Evolutionary conservation across 2,797 vertebrate species (phyloP).

Genomic region (Neopelma chrysocephalum): DNA sequence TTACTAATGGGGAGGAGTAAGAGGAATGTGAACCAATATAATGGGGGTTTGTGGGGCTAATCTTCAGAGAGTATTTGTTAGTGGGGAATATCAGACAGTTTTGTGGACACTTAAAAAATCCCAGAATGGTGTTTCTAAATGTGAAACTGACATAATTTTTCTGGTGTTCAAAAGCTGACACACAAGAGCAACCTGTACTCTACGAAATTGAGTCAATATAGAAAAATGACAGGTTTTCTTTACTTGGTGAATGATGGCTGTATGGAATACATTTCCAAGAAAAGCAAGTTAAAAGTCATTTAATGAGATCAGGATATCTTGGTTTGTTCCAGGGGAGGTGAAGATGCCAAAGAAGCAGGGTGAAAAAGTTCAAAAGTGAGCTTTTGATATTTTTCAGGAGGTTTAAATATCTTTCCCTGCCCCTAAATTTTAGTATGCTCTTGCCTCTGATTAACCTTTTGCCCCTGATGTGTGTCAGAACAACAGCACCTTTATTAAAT

Average conservation of each 20-base stretch:
- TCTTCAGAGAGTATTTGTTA: not conserved
- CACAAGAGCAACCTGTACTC: not conserved
- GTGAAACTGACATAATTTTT: not conserved
- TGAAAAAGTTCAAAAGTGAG: constrained; percentile 18
- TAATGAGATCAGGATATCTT: not conserved
- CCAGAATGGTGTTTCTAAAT: not conserved
- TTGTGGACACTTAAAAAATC: not conserved
- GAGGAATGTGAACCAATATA: not conserved
- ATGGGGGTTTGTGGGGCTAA: not conserved
- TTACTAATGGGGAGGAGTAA: not conserved
- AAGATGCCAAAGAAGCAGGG: not conserved
- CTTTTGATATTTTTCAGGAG: constrained; percentile 16
- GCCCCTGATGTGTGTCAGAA: not conserved
- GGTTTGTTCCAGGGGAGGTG: not conserved
- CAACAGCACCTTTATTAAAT: not conserved
- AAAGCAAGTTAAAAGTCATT: not conserved
- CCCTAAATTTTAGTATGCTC: constrained; percentile 9
- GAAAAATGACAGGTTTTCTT: not conserved
- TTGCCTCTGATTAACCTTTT: constrained; percentile 39
- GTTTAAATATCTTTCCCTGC: not conserved
- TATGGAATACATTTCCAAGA: not conserved
- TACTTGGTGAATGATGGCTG: not conserved
- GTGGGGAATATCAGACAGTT: not conserved
- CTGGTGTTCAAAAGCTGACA: not conserved
- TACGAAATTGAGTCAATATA: not conserved